phyloP scores from a whole-genome alignment of 2,888 invertebrate genomes.

The Sphecodes monilicornis region DNA sequence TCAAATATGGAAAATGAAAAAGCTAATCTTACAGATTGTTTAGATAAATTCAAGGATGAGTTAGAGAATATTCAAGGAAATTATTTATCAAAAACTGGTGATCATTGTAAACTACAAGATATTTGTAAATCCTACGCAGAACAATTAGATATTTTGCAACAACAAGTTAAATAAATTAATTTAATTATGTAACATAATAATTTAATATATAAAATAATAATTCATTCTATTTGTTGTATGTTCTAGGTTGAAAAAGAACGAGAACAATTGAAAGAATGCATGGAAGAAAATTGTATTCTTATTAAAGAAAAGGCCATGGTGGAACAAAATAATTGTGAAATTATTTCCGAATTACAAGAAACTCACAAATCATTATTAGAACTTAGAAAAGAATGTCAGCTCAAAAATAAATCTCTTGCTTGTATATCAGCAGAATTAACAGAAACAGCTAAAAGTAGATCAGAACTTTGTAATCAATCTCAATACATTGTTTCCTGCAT shows the following conservation, averaged over 20 bases:
- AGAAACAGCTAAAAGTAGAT: constrained; percentile 74
- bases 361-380: constrained; percentile 76
- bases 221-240: neutral
- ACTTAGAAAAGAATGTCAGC: constrained; percentile 76
- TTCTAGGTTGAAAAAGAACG: constrained; percentile 52
- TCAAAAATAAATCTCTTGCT: constrained; percentile 75
- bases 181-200: constrained; percentile 5
- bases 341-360: constrained; percentile 74
- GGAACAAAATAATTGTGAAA: constrained; percentile 75
- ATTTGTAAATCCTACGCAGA: constrained; percentile 61
- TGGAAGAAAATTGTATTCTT: constrained; percentile 74
- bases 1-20: constrained; percentile 66
- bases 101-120: constrained; percentile 68
- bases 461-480: constrained; percentile 78
- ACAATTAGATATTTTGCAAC: constrained; percentile 67
- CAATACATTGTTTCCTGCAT: constrained; percentile 77
- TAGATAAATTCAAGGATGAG: constrained; percentile 70
- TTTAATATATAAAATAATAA: constrained; percentile 27
- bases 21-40: constrained; percentile 57
- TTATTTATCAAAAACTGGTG: constrained; percentile 63
- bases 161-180: constrained; percentile 57
- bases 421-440: constrained; percentile 76
- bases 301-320: constrained; percentile 72
- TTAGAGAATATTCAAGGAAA: constrained; percentile 69
- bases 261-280: constrained; percentile 74